phyloP scores from a whole-genome alignment of 1,140 invertebrate species.

The Hyles euphorbiae region DNA sequence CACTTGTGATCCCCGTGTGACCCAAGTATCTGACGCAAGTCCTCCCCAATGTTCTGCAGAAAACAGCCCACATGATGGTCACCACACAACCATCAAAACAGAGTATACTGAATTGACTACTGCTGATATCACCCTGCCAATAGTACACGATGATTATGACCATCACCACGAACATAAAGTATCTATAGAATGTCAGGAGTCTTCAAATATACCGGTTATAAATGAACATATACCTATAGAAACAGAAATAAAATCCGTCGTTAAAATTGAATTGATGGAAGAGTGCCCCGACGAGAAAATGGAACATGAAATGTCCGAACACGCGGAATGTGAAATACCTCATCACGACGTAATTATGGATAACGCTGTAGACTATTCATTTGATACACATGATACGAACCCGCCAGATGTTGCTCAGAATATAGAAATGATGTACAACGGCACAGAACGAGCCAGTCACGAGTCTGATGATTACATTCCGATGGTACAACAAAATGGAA shows the following conservation, averaged over 20 bases:
- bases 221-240: conserved; percentile 48
- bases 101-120: conserved; percentile 68
- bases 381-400: conserved; percentile 30
- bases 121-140: conserved; percentile 54
- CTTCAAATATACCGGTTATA: conserved; percentile 27
- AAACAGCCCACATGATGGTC: conserved; percentile 49
- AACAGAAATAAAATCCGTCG: conserved; percentile 45
- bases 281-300: conserved; percentile 40
- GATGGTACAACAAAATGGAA: conserved; percentile 37
- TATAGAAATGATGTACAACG: conserved; percentile 25
- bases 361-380: conserved; percentile 39
- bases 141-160: conserved; percentile 43
- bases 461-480: neutral
- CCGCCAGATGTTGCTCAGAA: conserved; percentile 14
- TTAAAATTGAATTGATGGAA: conserved; percentile 46
- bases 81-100: conserved; percentile 47
- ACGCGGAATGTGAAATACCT: conserved; percentile 15
- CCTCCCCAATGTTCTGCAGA: conserved; percentile 61
- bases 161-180: conserved; percentile 15
- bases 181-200: conserved; percentile 26
- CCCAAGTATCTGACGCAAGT: conserved; percentile 60
- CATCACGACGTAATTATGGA: conserved; percentile 21
- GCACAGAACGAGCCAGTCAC: conserved; percentile 15
- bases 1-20: conserved; percentile 64
- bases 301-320: conserved; percentile 28